These are phyloP conservation scores for Okapia johnstoni DNA, from an alignment of 2,113 vertebrate genomes.

Conservation along the genomic window DNA sequence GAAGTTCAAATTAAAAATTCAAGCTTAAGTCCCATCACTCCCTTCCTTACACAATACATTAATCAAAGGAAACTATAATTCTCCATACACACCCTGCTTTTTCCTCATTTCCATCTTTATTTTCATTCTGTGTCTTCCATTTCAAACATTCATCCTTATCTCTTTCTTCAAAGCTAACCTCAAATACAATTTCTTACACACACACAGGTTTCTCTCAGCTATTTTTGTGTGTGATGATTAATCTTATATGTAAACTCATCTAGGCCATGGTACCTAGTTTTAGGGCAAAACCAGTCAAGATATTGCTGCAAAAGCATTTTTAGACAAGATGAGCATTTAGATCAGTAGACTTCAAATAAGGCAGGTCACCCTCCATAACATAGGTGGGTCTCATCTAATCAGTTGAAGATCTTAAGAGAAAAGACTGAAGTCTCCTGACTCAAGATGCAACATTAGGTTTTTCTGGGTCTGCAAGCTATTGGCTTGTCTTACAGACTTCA, in stretches of 20 bases:
- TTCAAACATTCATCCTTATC: conserved; percentile 9
- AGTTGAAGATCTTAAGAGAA: neutral
- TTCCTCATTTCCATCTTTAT: neutral
- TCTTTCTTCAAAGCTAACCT: neutral
- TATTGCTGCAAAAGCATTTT: neutral
- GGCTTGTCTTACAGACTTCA: neutral
- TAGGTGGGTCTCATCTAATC: neutral
- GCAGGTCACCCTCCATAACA: neutral
- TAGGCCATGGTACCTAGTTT: neutral
- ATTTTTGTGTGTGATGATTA: neutral
- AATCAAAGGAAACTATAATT: neutral
- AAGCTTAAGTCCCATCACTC: neutral
- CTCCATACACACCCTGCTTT: neutral
- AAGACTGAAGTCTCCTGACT: neutral
- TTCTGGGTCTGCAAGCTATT: neutral
- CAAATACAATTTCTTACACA: neutral
- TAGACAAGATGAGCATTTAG: neutral
- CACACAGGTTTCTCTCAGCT: neutral
- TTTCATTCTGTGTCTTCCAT: neutral
- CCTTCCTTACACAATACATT: neutral
- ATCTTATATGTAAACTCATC: neutral
- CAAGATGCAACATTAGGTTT: neutral
- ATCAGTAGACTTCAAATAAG: neutral
- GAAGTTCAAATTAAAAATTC: neutral
- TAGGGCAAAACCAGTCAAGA: neutral